Evolutionary conservation across 2,113 vertebrate species (phyloP), one percentile per base, ranked within the genome.

Genomic region (Callipepla californica): DNA sequence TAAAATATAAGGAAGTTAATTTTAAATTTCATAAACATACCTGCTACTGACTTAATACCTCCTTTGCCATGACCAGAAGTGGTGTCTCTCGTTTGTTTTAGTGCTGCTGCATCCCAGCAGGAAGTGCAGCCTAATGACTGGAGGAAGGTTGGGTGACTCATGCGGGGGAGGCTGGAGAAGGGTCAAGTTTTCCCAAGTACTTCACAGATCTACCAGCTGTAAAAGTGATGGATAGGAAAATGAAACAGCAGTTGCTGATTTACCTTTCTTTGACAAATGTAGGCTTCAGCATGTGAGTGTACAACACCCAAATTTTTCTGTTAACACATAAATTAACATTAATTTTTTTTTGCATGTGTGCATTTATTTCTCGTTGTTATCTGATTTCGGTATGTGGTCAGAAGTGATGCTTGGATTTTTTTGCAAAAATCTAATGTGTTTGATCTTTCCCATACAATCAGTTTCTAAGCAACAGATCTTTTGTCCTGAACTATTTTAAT

Each of bases 101-200:
- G 72, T 94, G 93, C 91, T 94, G 93, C 91, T 83, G 77, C 80
- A 92, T 89, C 94, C 85, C 96, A 95, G 96, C 95, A 94, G 97
- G 95, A 97, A 96, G 87, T 89, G 68, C 83, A 93, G 91, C 40
- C 89, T 96, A 91, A 97, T 94, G 94, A 91, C 96, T 96, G 94
- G 83, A 94, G 85, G 80, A 96, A 95, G 95, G 92, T 86, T 97
- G 75, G 87, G 91, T 96, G 96, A 95, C 92, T 97, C 97, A 96
- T 95, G 94, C n/a, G 75, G 95, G 93, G 97, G 96, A 96, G 94
- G 92, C 93, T 90, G 91, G 92, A 96, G 94, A 95, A 94, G 96
- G 96, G 96, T 97, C 96, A 97, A 93, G 93, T 95, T 97, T 97
- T 96, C 95, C 95, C 66, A 85, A 96, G 95, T 89, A 72, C 66